Conservation (phyloP, 1,140 invertebrate species). For the Odontomachus brunneus region DNA sequence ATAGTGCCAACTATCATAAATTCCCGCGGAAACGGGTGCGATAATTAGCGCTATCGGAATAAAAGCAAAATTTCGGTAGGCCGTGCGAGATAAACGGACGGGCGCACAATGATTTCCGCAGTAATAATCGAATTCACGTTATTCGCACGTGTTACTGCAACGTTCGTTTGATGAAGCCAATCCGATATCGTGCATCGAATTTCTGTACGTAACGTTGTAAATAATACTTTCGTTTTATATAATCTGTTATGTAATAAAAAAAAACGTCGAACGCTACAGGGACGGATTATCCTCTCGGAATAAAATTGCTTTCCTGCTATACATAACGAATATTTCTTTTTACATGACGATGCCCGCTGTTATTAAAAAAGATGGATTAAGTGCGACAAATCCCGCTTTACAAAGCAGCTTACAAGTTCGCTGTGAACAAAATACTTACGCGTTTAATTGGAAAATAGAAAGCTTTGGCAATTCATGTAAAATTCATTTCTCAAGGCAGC, state of each 20-base stretch:
- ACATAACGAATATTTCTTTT: slow-evolving; percentile 34
- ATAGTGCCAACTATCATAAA: background rate
- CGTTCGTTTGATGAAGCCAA: background rate
- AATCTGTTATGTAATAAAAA: slow-evolving; percentile 40
- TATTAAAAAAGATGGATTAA: slow-evolving; percentile 49
- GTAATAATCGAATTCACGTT: slow-evolving; percentile 29
- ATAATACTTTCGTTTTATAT: slow-evolving; percentile 38
- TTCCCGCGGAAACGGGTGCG: background rate
- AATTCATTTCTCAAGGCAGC: slow-evolving; percentile 18
- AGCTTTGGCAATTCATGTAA: slow-evolving; percentile 8
- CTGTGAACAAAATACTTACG: background rate
- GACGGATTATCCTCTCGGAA: slow-evolving; percentile 35
- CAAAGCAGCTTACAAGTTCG: background rate
- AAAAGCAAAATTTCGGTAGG: slow-evolving; percentile 15
- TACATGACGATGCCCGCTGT: background rate
- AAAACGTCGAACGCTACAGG: background rate
- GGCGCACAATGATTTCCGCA: background rate
- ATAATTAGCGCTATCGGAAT: slow-evolving; percentile 38
- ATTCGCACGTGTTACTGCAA: background rate
- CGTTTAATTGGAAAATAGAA: slow-evolving; percentile 37
- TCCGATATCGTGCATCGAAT: slow-evolving; percentile 41
- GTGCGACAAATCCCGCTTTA: slow-evolving; percentile 33
- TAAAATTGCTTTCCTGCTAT: slow-evolving; percentile 28
- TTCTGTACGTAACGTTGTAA: slow-evolving; percentile 15
- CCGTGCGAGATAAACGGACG: slow-evolving; percentile 29